Conservation (phyloP, 2,888 invertebrate species). For the Habroteleia sp. region DNA sequence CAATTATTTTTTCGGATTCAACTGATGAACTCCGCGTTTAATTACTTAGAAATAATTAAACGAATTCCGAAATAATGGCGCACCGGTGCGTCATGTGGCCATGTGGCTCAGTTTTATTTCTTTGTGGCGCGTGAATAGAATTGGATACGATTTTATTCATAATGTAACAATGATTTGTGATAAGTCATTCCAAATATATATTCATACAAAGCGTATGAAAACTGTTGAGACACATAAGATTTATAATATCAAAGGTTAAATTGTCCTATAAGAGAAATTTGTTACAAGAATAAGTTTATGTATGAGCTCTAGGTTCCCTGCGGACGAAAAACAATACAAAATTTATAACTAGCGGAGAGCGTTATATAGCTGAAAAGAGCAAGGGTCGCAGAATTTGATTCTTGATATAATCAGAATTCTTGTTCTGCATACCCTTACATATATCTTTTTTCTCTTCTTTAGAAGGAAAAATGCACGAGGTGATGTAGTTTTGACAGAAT, state of each 20-base stretch:
- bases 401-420: conserved; percentile 46
- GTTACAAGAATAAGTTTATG: conserved; percentile 55
- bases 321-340: conserved; percentile 59
- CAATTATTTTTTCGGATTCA: too few relatives aligned
- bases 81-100: too few relatives aligned
- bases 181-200: conserved; percentile 51
- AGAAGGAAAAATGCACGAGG: too few relatives aligned
- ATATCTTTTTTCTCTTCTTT: conserved; percentile 9
- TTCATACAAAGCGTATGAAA: conserved; percentile 14
- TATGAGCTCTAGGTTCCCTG: conserved; percentile 26
- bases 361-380: conserved; percentile 55
- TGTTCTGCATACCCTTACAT: conserved; percentile 51
- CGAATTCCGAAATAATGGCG: too few relatives aligned
- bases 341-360: conserved; percentile 56
- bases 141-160: conserved; percentile 34
- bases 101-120: too few relatives aligned
- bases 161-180: conserved; percentile 44
- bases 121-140: too few relatives aligned
- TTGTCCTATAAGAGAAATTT: conserved; percentile 61
- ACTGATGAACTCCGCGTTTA: too few relatives aligned
- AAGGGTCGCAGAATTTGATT: conserved; percentile 53
- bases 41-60: too few relatives aligned
- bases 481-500: conserved; percentile 30
- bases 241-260: conserved; percentile 62
- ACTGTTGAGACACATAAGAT: conserved; percentile 45